phyloP scores from a whole-genome alignment of 2,888 invertebrate genomes.

The Orthosia cruda region DNA sequence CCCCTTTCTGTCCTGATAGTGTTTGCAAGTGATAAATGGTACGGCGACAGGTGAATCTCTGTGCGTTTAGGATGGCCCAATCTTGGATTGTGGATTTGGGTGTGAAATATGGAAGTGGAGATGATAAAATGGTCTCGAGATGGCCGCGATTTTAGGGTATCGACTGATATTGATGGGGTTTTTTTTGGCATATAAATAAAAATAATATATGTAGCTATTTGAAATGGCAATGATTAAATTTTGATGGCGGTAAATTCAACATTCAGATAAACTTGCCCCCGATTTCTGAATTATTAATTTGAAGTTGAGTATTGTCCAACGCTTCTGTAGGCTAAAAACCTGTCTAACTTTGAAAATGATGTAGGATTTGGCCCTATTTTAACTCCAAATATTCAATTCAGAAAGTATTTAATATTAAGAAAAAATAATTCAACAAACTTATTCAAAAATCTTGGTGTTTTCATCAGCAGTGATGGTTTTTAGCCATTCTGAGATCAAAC shows the following conservation, averaged over 20 bases:
- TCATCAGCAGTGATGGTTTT: background rate
- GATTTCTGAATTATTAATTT: too few species aligned
- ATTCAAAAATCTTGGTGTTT: background rate
- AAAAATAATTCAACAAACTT: background rate
- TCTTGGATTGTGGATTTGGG: conserved; percentile 68
- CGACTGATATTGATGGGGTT: conserved; percentile 56
- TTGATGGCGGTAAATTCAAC: background rate
- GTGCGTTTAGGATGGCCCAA: conserved; percentile 66
- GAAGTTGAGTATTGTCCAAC: too few species aligned
- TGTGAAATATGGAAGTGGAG: conserved; percentile 65
- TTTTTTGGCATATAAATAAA: background rate
- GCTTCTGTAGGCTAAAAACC: too few species aligned
- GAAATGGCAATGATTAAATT: background rate
- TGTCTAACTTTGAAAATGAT: too few species aligned
- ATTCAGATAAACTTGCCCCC: background rate
- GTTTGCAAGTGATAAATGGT: conserved; percentile 73
- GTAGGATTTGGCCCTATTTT: too few species aligned
- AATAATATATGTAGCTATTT: background rate
- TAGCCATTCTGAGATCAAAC: background rate
- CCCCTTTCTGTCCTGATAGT: conserved; percentile 69
- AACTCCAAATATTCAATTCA: too few species aligned
- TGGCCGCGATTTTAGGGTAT: conserved; percentile 28
- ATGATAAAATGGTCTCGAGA: conserved; percentile 60
- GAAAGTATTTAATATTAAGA: background rate
- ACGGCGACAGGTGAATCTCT: conserved; percentile 71